Evolutionary conservation across 2,113 vertebrate species (phyloP).

Genomic region (Rhinoderma darwinii): DNA sequence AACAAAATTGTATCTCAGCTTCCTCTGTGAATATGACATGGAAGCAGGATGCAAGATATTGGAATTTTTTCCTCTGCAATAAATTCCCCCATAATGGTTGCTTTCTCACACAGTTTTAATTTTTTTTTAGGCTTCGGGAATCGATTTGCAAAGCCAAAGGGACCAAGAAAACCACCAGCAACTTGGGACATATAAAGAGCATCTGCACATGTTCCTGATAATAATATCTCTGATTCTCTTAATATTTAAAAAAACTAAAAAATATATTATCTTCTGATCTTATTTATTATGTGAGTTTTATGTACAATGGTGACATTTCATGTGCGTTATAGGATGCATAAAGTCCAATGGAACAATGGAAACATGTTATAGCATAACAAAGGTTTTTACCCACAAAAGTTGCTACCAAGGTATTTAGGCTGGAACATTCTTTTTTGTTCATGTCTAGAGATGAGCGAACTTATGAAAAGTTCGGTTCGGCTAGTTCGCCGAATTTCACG

Average conservation of each 20-base stretch:
- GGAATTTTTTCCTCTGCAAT: not conserved
- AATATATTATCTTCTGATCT: not conserved
- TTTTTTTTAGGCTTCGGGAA: constrained; percentile 82
- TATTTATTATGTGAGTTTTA: not conserved
- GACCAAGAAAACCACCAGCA: constrained; percentile 85
- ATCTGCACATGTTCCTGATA: not conserved
- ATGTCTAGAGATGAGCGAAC: too few relatives aligned
- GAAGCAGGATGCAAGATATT: not conserved
- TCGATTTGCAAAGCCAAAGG: constrained; percentile 92
- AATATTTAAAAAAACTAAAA: not conserved
- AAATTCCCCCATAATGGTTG: not conserved
- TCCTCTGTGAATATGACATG: not conserved
- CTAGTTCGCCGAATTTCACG: too few relatives aligned
- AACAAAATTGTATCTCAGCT: not conserved
- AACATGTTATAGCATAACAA: not conserved
- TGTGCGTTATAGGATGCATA: not conserved
- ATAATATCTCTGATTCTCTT: not conserved
- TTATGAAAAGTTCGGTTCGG: too few relatives aligned
- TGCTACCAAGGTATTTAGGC: not conserved
- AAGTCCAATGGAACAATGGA: not conserved
- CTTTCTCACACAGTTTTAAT: not conserved
- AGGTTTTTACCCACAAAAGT: not conserved
- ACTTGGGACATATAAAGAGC: constrained; percentile 79
- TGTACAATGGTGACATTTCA: not conserved
- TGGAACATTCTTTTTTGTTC: too few relatives aligned